Evolutionary conservation across 2,797 vertebrate species (phyloP), one percentile per base, ranked within the genome.

Genomic region (Pseudochromis fuscus): DNA sequence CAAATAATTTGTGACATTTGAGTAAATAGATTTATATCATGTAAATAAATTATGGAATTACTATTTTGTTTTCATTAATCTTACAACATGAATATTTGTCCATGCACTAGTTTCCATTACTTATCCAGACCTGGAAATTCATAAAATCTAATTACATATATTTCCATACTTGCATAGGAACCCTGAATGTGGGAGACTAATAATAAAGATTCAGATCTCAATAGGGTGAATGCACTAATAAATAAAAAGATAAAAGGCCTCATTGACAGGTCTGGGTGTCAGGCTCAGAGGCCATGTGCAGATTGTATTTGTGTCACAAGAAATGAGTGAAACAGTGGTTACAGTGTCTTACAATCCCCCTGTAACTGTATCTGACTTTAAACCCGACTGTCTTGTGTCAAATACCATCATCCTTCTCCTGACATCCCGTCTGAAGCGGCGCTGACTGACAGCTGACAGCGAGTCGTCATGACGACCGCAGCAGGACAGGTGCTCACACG

Each of bases 381-480:
- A 25, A 53, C 18, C 37, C 4, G 24, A 59, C 6, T 31, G 45
- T 53, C 30, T 11, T n/a, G 38, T 73, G 50, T 67, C 62, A 50
- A 67, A 25, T 23, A 3, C 59, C 37, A 15, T 24, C 56, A 45
- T 31, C 46, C 57, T 15, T 48, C 33, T 65, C 38, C 15, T 70
- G 55, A 66, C 40, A 27, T 46, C 23, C 38, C 30, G 33, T 23
- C 56, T 62, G 56, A 37, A 33, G 21, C 37, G 74, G 73, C 59
- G 30, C 35, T 19, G 68, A 79, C 28, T 48, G 72, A 65, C 79
- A 49, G 40, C 24, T 30, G 44, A 77, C 49, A 57, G 63, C 24
- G 49, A 53, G 38, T n/a, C n/a, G n/a, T 64, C 25, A 27, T 53
- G 56, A 24, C 9, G 25, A 46, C 58, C 8, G 28, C 56, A 52